Evolutionary conservation across 2,888 invertebrate species (phyloP), one percentile per base, ranked within the genome.

Genomic region (Lamellibrachia columna): DNA sequence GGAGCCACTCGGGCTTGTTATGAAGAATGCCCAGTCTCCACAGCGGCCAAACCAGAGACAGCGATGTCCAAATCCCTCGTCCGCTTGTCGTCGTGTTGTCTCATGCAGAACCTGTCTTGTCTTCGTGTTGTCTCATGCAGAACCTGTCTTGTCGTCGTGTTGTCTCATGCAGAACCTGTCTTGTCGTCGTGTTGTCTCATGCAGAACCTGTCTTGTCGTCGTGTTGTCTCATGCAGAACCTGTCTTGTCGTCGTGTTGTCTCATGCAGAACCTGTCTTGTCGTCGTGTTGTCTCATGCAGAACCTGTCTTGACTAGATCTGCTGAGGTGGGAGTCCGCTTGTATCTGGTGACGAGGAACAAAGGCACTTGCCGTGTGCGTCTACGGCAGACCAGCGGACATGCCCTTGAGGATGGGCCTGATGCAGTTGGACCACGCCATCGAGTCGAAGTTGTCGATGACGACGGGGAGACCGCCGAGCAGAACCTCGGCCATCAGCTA

Each of bases 401-500:
- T 91, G n/a, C 91, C 15, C 11, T 58, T 52, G 53, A 91, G n/a
- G 22, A 91, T 11, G n/a, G 91, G 91, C 2, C 11, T 3, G 15
- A 91, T 9, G 55, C 91, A 91, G 58, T 91, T 91, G n/a, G 3
- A 7, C 91, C 91, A 91, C 53, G 55, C 58, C n/a, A 55, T n/a
- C 53, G 58, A 22, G 91, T 91, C 91, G 91, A 91, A 91, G 58
- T 53, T 91, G 91, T 52, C 28, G 91, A 53, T 91, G 28, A 91
- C 52, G n/a, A 91, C n/a, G 53, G 91, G 91, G 22, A 91, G 91
- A 11, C 58, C 58, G 4, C 11, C 55, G 28, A 53, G 58, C 0
- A 91, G 3, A 53, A 91, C 28, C 15, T 40, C 40, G n/a, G 11
- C 28, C 8, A 91, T 9, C 40, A 91, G n/a, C 91, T 91, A 53